These are phyloP conservation scores for Apotomis betuletana DNA, from an alignment of 2,888 invertebrate species.

Conservation along the genomic window DNA sequence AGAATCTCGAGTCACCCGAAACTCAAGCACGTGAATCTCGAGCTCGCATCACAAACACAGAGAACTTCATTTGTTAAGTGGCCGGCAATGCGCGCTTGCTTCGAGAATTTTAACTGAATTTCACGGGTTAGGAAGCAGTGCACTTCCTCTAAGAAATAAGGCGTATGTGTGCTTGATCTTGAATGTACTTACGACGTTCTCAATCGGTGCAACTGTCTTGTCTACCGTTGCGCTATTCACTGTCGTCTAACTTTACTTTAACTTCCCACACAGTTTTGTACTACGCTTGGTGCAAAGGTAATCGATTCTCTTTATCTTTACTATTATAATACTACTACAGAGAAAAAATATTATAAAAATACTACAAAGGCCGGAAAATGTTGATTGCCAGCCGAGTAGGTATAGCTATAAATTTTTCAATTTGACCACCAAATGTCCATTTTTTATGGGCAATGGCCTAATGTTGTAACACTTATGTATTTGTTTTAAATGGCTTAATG, in stretches of 20 bases:
- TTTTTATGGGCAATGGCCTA: too few species aligned
- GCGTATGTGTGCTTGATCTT: not conserved
- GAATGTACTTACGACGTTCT: constrained; percentile 4
- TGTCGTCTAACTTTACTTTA: constrained; percentile 27
- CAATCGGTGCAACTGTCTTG: not conserved
- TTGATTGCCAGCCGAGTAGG: too few species aligned
- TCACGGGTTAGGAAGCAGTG: constrained; percentile 50
- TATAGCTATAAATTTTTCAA: too few species aligned
- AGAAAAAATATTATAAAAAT: too few species aligned
- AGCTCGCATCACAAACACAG: constrained; percentile 50
- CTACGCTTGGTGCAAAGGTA: not conserved
- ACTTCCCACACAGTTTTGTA: constrained; percentile 23
- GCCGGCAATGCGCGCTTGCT: constrained; percentile 54
- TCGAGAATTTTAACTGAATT: constrained; percentile 62
- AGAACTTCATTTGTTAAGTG: constrained; percentile 63
- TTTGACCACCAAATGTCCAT: too few species aligned
- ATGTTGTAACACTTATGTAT: too few species aligned
- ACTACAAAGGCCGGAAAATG: too few species aligned
- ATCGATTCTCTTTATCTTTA: not conserved
- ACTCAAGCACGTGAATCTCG: not conserved
- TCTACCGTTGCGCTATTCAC: constrained; percentile 20
- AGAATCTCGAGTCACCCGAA: constrained; percentile 1
- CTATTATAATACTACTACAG: not conserved
- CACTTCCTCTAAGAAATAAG: not conserved
- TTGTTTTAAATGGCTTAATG: too few species aligned